Base-by-base conservation (phyloP, 2,797 vertebrate species). In the Bryconaethiops microstoma region DNA sequence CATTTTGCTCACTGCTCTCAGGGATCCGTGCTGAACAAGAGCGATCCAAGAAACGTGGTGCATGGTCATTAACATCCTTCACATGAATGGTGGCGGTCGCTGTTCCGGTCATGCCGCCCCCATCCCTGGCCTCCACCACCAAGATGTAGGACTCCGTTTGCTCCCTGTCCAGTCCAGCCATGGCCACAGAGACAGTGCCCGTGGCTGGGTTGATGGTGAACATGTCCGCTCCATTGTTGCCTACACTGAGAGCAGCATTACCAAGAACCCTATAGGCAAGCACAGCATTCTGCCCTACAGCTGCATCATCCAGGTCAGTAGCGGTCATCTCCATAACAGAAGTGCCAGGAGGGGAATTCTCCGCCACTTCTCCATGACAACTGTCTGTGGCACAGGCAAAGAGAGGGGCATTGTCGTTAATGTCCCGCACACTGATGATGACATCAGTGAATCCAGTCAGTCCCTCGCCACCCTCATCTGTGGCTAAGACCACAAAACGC, bases 361-460 rank as follows among this genome's bases (percentile, higher is more conserved):
- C 96, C 0, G 94, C 88, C 13, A 97, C 94, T 0, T 92, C 94
- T 1, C 95, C 96, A 0, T 91, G 95, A 84, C 96, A 97, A 59
- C 92, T 88, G 74, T 88, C 94, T 39, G 95, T 94, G 74, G 95
- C 90, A 25, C 96, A 98, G 0, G 83, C 84, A 87, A 98, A 98
- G 39, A 88, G 4, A 0, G 96, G 96, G 0, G 94, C 93, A 0
- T 96, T 97, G 90, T 98, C 96, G 7, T 97, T 98, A 85, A 97
- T 95, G 87, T 97, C 96, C 94, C 94, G 95, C 55, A 97, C 96
- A 0, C 94, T 96, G 84, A 98, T 97, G 86, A 97, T 96, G 80
- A 97, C 93, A 42, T 97, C 96, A 0, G 96, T 95, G 92, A 98
- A 98, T 60, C 96, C 96, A 0, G 96, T 97, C 40, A 98, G 94